Evolutionary conservation across 2,797 vertebrate species (phyloP), one percentile per base, ranked within the genome.

Genomic region (Gadopsis bispinosus): DNA sequence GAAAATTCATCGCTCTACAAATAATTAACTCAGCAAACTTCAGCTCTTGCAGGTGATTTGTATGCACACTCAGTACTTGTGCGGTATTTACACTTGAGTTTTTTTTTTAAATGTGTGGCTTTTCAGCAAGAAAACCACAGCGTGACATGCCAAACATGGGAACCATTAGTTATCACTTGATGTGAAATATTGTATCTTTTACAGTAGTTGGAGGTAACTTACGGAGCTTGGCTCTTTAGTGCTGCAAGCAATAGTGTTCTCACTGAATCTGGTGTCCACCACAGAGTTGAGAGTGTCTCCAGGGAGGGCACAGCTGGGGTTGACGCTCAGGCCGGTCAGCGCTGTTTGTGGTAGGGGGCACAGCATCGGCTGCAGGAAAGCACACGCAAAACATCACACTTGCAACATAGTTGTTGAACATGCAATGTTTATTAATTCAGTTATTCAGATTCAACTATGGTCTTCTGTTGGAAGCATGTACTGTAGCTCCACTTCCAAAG

Each of bases 201-300:
- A 55, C 5, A 39, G 35, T 4, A 37, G 20, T 33, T 47, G 31
- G 7, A n/a, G 22, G 26, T 51, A 39, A 93, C 97, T 95, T 92
- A 98, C 97, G 80, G 94, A 94, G 87, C 94, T 94, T 37, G 92
- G 91, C 0, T 95, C 95, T 83, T 95, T 95, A 0, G 91, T 91
- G 77, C 93, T 88, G 33, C 91, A 73, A 0, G 91, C 79, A 0
- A 89, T 82, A 41, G 94, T 87, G 82, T 92, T 95, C 74, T 94
- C 88, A 0, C 82, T 84, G 84, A 97, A 97, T 92, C 93, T 93
- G 64, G 95, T 90, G 88, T 96, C 96, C 83, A 95, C 96, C 4
- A 96, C 95, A 20, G 97, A 97, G 93, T 97, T 97, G 85, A 97
- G 96, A 56, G 96, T 88, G 73, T 98, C 96, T 72, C 97, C 98